Evolutionary conservation across 2,797 vertebrate species (phyloP).

Genomic region (Hippoglossus hippoglossus): DNA sequence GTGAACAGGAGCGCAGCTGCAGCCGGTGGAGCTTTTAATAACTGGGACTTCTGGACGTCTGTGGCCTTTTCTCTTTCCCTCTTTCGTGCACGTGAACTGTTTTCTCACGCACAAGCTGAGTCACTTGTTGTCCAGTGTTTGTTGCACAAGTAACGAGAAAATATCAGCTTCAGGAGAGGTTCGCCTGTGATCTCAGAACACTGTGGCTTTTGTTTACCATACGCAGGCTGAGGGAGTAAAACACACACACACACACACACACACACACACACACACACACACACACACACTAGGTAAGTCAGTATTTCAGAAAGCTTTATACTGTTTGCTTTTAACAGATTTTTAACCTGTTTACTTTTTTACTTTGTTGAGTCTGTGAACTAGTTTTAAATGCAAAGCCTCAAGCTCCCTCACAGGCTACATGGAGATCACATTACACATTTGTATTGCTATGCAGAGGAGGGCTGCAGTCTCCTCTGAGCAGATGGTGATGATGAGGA

Average conservation of each 20-base stretch:
- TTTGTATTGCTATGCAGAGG: too few species aligned
- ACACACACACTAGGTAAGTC: slow-evolving; percentile 14
- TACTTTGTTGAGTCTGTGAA: too few species aligned
- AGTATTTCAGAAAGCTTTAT: background rate
- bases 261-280: background rate
- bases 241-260: background rate
- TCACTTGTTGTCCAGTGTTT: slow-evolving; percentile 39
- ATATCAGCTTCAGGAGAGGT: slow-evolving; percentile 11
- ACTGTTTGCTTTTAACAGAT: too few species aligned
- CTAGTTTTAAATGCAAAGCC: too few species aligned
- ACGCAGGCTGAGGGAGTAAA: background rate
- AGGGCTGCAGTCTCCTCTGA: too few species aligned
- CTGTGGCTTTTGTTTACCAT: slow-evolving; percentile 1
- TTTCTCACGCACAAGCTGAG: slow-evolving; percentile 20
- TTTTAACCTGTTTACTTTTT: too few species aligned
- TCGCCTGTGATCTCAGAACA: slow-evolving; percentile 4
- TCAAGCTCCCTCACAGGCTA: too few species aligned
- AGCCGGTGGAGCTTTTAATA: background rate
- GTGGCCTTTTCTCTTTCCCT: slow-evolving; percentile 14
- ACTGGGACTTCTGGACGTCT: background rate
- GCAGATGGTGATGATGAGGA: too few species aligned
- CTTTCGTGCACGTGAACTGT: too few species aligned
- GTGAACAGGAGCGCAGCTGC: background rate
- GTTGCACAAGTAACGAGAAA: slow-evolving; percentile 49
- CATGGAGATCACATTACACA: too few species aligned